These are phyloP conservation scores for Euura lappo DNA, from an alignment of 1,140 invertebrate species.

Conservation along the genomic window DNA sequence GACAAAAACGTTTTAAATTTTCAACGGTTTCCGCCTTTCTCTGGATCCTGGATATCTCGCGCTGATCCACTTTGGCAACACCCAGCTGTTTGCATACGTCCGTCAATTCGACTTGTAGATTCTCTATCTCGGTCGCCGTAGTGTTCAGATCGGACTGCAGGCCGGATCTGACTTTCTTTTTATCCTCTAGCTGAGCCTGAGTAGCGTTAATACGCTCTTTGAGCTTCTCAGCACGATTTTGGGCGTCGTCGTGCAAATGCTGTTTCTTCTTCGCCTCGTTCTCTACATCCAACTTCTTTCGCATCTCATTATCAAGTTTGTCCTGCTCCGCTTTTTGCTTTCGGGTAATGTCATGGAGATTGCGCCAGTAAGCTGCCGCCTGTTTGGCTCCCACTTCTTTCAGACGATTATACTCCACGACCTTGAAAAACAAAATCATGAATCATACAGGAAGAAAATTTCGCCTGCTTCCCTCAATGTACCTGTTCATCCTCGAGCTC, in stretches of 20 bases:
- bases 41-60: conserved; percentile 92
- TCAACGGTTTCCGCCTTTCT: conserved; percentile 99
- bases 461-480: conserved; percentile 17
- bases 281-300: conserved; percentile 89
- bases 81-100: conserved; percentile 91
- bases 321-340: conserved; percentile 98
- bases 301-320: conserved; percentile 89
- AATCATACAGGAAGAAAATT: conserved; percentile 12
- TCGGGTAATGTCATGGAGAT: conserved; percentile 94
- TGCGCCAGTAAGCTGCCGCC: conserved; percentile 87
- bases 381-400: conserved; percentile 96
- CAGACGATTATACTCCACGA: conserved; percentile 92
- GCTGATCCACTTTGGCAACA: conserved; percentile 97
- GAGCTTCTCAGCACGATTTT: conserved; percentile 92
- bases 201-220: conserved; percentile 93
- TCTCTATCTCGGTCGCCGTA: conserved; percentile 88
- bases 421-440: conserved; percentile 59
- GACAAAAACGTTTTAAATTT: conserved; percentile 95
- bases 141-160: conserved; percentile 86
- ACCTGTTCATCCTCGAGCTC: conserved; percentile 94
- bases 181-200: conserved; percentile 87
- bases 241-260: conserved; percentile 91
- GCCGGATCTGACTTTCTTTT: conserved; percentile 78
- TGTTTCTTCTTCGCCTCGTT: conserved; percentile 88
- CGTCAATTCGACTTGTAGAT: conserved; percentile 87